These are phyloP conservation scores for Andrena praecox DNA, from an alignment of 2,888 invertebrate species.

Conservation along the genomic window DNA sequence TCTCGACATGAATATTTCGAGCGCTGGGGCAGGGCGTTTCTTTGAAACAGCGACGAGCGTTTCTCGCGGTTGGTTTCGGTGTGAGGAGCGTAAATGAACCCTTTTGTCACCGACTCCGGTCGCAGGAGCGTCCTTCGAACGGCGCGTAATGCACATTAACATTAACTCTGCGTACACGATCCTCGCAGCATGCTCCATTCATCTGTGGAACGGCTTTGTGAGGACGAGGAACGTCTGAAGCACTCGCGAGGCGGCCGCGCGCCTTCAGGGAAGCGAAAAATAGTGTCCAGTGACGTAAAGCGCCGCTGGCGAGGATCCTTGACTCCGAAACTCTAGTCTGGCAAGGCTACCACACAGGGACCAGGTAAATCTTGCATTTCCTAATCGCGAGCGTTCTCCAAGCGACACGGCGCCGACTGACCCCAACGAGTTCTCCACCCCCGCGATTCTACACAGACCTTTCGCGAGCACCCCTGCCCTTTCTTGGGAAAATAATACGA, in stretches of 20 bases:
- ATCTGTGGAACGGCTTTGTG: constrained; percentile 56
- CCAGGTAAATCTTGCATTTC: constrained; percentile 63
- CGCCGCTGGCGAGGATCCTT: constrained; percentile 49
- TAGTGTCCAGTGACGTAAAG: constrained; percentile 46
- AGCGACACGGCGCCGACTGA: constrained; percentile 36
- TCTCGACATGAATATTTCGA: not conserved
- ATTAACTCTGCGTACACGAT: constrained; percentile 66
- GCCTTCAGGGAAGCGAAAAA: constrained; percentile 49
- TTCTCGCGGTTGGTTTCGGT: constrained; percentile 32
- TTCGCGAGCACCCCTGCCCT: not conserved
- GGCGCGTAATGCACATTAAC: constrained; percentile 61
- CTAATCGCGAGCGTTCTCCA: constrained; percentile 65
- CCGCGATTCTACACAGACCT: not conserved
- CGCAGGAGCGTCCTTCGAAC: constrained; percentile 57
- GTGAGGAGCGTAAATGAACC: constrained; percentile 54
- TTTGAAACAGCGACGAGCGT: not conserved
- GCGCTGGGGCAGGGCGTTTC: not conserved
- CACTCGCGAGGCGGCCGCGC: constrained; percentile 37
- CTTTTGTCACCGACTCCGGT: constrained; percentile 59
- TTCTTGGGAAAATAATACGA: not conserved
- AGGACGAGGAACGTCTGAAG: constrained; percentile 35
- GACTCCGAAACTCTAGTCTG: constrained; percentile 31
- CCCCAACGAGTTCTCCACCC: not conserved
- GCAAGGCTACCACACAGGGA: constrained; percentile 19
- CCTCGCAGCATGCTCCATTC: constrained; percentile 63